Base-by-base conservation (phyloP, 2,113 vertebrate species). In the Callipepla californica region DNA sequence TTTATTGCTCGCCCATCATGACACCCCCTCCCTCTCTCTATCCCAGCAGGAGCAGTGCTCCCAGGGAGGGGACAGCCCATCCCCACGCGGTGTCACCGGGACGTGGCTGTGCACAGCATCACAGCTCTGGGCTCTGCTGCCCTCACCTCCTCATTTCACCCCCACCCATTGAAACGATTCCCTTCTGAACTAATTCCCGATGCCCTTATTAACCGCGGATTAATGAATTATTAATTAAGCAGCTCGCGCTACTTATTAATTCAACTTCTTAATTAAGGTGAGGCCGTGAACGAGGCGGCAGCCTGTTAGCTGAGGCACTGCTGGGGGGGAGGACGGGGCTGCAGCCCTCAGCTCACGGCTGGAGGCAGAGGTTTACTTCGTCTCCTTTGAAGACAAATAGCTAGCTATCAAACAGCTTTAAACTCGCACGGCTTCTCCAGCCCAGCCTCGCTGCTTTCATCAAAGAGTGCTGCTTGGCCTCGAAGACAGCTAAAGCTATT, bases 341-440 rank as follows among this genome's bases (percentile, higher is more conserved):
- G 32, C 9, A 44, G 38, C 68, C 55, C 22, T 58, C 0, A 0
- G 91, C 87, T 93, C 90, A 95, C 87, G 93, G 93, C 96, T 95
- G 91, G 77, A 94, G 95, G 94, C 93, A 93, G 87, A 95, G 86
- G 95, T 93, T 94, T 85, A 34, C 44, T 82, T 72, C 58, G 55
- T n/a, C 55, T 82, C 80, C 87, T 96, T 75, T 42, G 92, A 96
- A 95, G 87, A 67, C 95, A 94, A 96, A 92, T 92, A 96, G 96
- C 96, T 48, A 92, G 90, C 94, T 91, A 53, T 94, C 85, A 84
- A 95, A 84, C 89, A 84, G 80, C 92, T 93, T 90, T 48, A 90
- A 94, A 87, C 81, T 77, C 87, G 63, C 82, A 91, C 91, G 90
- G 81, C 81, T 86, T 95, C 93, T 69, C 83, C 83, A 80, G 92